phyloP scores from a whole-genome alignment of 2,113 vertebrate genomes.

The Odontesthes bonariensis region DNA sequence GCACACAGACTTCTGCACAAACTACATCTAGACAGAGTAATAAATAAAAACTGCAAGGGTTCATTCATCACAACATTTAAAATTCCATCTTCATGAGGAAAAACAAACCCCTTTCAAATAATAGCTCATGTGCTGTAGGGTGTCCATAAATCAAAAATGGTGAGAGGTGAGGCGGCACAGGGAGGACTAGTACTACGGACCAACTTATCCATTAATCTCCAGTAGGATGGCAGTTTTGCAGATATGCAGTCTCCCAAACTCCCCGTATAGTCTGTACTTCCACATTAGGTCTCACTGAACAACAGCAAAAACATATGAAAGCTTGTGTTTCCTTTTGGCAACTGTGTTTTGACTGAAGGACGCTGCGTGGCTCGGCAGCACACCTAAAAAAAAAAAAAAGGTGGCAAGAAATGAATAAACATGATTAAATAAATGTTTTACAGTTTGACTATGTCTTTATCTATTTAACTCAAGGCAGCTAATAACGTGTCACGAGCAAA shows the following conservation, averaged over 20 bases:
- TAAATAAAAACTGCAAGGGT: conserved; percentile 64
- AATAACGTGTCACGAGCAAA: too few species aligned
- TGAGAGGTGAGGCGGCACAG: conserved; percentile 58
- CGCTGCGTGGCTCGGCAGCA: conserved; percentile 1
- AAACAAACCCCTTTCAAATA: conserved; percentile 79
- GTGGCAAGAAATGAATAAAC: neutral
- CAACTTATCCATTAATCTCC: conserved; percentile 78
- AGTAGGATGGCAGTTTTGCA: conserved; percentile 63
- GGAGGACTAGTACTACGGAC: conserved; percentile 57
- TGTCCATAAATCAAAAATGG: conserved; percentile 77
- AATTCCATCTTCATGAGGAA: conserved; percentile 79
- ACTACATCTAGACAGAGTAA: conserved; percentile 42
- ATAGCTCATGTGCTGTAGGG: conserved; percentile 73
- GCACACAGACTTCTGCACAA: neutral
- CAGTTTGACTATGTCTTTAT: too few species aligned
- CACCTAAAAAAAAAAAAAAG: conserved; percentile 2
- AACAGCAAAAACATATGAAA: conserved; percentile 34
- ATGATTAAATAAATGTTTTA: neutral
- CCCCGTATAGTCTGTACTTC: conserved; percentile 44
- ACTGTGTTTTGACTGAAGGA: conserved; percentile 40
- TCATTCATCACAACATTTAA: conserved; percentile 80
- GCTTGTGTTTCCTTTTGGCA: conserved; percentile 58
- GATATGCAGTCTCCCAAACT: conserved; percentile 55
- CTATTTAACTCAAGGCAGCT: too few species aligned
- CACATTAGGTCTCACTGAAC: conserved; percentile 51